Conservation (phyloP, 2,888 invertebrate species). For the Ennomos fuscantarius region DNA sequence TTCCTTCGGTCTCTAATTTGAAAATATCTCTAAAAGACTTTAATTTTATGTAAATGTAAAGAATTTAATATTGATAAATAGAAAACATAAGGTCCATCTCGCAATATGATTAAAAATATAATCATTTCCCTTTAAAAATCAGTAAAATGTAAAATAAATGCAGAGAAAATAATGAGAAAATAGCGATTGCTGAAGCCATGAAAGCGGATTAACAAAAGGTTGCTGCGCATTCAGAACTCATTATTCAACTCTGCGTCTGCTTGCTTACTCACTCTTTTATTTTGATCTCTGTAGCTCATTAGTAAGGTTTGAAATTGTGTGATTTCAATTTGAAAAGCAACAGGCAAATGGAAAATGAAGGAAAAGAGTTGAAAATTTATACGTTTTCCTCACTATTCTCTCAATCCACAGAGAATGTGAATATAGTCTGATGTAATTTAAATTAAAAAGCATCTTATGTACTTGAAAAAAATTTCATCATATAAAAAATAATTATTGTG, state of each 20-base stretch:
- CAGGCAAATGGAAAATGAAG: slow-evolving; percentile 24
- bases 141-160: slow-evolving; percentile 8
- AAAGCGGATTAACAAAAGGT: slow-evolving; percentile 31
- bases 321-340: slow-evolving; percentile 9
- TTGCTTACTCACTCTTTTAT: slow-evolving; percentile 24
- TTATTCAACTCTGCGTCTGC: slow-evolving; percentile 31
- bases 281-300: slow-evolving; percentile 24
- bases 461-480: too few species aligned
- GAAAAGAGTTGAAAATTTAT: slow-evolving; percentile 18
- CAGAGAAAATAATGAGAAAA: slow-evolving; percentile 8
- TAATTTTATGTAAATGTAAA: too few species aligned
- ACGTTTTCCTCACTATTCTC: slow-evolving; percentile 8
- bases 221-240: slow-evolving; percentile 33
- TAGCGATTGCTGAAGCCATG: slow-evolving; percentile 16
- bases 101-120: too few species aligned
- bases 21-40: too few species aligned
- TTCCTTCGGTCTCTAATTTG: too few species aligned
- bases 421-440: too few species aligned
- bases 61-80: too few species aligned
- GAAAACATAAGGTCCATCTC: too few species aligned
- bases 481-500: too few species aligned
- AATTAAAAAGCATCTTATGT: too few species aligned
- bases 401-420: not conserved
- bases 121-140: slow-evolving; percentile 1
- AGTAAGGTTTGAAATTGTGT: slow-evolving; percentile 10